A percentile compares a stretch with the other conserved stretches of the same genome.
Conservation (phyloP, 1,140 invertebrate species). For the Varroa destructor region DNA sequence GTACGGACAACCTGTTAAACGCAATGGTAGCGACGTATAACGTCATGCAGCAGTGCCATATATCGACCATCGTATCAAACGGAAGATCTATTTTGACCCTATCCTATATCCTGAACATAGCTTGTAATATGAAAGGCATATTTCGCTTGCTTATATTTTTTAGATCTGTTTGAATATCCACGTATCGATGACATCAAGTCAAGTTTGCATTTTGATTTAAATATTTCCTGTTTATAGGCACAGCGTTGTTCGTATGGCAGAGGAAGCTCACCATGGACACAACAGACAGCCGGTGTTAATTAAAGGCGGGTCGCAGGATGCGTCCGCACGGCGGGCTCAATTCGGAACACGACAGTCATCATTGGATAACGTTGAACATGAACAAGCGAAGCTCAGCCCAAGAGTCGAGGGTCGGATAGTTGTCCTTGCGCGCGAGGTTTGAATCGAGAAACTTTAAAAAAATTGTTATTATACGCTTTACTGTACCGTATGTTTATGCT, state of each 20-base stretch:
- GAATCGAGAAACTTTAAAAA: constrained; percentile 26
- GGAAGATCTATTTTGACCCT: no score
- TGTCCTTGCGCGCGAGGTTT: constrained; percentile 53
- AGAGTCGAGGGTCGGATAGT: constrained; percentile 60
- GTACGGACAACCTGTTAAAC: no score
- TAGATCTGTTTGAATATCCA: background rate
- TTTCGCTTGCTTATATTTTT: no score
- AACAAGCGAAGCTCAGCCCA: constrained; percentile 58
- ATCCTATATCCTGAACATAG: no score
- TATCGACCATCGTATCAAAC: no score
- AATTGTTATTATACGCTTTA: no score
- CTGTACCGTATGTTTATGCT: no score
- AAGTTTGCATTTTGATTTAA: background rate
- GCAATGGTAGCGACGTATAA: no score
- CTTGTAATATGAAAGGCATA: no score
- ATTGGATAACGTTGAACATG: constrained; percentile 57
- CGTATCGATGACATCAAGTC: background rate
- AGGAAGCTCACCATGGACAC: constrained; percentile 37
- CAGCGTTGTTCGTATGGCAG: constrained; percentile 59
- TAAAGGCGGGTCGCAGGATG: constrained; percentile 50
- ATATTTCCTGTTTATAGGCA: constrained; percentile 44
- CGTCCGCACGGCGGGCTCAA: constrained; percentile 33
- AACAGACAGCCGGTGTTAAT: constrained; percentile 43
- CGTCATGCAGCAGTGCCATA: no score
- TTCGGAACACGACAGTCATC: constrained; percentile 33